Conservation (phyloP, 2,888 invertebrate species). For the Polydrusus tereticollis region DNA sequence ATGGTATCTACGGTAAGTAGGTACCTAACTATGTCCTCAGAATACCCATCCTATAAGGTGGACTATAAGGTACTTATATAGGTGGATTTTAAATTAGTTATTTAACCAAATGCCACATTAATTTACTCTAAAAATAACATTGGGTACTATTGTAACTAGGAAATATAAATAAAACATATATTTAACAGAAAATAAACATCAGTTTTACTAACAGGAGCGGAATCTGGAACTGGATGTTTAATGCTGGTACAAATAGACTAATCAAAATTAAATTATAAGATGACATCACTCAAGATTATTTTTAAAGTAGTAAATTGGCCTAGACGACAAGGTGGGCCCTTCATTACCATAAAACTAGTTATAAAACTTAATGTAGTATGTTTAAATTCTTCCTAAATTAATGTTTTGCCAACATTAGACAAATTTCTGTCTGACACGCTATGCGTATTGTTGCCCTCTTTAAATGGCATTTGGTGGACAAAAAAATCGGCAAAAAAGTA, state of each 20-base stretch:
- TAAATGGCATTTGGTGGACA: neutral
- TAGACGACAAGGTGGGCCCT: conserved; percentile 14
- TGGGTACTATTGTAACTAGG: neutral
- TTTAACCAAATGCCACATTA: neutral
- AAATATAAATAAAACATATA: neutral
- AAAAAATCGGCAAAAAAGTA: neutral
- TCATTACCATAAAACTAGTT: conserved; percentile 6
- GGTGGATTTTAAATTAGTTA: conserved; percentile 4
- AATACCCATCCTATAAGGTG: too few relatives aligned
- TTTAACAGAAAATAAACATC: neutral
- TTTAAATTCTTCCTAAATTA: neutral
- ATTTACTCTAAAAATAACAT: conserved; percentile 11
- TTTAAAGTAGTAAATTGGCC: conserved; percentile 23
- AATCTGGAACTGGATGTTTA: conserved; percentile 16
- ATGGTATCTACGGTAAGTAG: too few relatives aligned
- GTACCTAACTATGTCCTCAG: too few relatives aligned
- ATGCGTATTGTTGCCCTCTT: neutral
- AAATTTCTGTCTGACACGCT: neutral
- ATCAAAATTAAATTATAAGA: conserved; percentile 38
- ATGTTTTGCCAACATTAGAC: neutral
- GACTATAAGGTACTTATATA: neutral
- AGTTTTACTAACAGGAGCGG: neutral
- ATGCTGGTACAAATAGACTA: conserved; percentile 30
- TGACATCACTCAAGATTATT: conserved; percentile 38
- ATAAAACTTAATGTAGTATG: neutral